Percentiles rank a stretch among this genome's conserved stretches.
phyloP scores from a whole-genome alignment of 2,797 vertebrate species.

The Eulemur coronatus region DNA sequence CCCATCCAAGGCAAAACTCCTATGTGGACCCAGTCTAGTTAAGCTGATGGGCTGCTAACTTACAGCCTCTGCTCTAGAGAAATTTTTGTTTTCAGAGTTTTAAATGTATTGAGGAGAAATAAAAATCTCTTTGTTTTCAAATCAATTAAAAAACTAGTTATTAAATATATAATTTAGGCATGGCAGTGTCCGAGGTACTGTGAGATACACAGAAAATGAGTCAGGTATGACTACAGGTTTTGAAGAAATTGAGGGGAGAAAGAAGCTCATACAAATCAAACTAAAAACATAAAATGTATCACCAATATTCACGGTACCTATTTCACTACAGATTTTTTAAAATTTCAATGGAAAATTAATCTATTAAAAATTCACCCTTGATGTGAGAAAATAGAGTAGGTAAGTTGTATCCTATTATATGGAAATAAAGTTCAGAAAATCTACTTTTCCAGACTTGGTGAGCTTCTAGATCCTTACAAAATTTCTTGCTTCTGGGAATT shows the following conservation, averaged over 20 bases:
- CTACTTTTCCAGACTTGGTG: not conserved
- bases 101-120: not conserved
- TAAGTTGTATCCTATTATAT: not conserved
- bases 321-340: not conserved
- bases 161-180: not conserved
- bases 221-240: not conserved
- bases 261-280: not conserved
- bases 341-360: not conserved
- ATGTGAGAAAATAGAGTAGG: not conserved
- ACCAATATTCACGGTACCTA: not conserved
- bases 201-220: not conserved
- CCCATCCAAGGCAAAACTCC: not conserved
- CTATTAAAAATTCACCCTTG: not conserved
- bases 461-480: not conserved
- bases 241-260: not conserved
- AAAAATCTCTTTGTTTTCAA: slow-evolving; percentile 9
- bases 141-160: not conserved
- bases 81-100: slow-evolving; percentile 7
- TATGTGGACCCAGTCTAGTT: not conserved
- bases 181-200: not conserved
- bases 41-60: not conserved
- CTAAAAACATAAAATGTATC: not conserved
- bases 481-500: not conserved
- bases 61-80: not conserved
- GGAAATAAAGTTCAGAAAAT: not conserved